Conservation (phyloP, 2,797 vertebrate species). For the Silurus aristotelis region DNA sequence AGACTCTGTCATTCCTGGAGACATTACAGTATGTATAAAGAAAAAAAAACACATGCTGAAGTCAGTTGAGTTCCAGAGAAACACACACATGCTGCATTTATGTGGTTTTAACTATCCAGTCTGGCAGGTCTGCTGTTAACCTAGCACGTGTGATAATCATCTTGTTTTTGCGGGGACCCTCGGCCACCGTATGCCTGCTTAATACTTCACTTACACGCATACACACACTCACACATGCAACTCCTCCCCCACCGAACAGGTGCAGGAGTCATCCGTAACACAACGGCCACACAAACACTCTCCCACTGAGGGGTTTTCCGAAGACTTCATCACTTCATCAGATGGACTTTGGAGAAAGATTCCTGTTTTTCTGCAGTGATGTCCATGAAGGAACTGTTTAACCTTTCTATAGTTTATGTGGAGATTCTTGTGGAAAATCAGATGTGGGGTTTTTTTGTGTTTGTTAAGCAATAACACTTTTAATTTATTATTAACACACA, state of each 20-base stretch:
- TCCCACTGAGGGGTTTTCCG: constrained; percentile 68
- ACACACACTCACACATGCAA: background rate
- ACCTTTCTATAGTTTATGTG: background rate
- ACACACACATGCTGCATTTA: background rate
- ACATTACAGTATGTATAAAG: background rate
- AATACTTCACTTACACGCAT: constrained; percentile 27
- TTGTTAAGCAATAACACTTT: background rate
- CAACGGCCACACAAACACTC: constrained; percentile 65
- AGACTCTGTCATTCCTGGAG: background rate
- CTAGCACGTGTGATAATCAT: constrained; percentile 42
- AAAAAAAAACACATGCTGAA: background rate
- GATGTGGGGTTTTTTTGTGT: too few relatives aligned
- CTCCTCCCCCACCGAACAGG: constrained; percentile 60
- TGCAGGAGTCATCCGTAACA: constrained; percentile 65
- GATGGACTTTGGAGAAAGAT: constrained; percentile 4
- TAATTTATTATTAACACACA: background rate
- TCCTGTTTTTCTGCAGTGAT: constrained; percentile 41
- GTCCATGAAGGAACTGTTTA: background rate
- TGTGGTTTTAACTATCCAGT: constrained; percentile 20
- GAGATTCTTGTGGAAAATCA: background rate
- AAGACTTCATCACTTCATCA: constrained; percentile 55
- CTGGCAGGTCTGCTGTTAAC: constrained; percentile 18
- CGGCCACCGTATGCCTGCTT: constrained; percentile 16
- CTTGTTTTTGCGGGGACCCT: constrained; percentile 32
- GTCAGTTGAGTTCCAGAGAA: constrained; percentile 3